Conservation (phyloP, 2,113 vertebrate genomes). For the Anthoscopus minutus region DNA sequence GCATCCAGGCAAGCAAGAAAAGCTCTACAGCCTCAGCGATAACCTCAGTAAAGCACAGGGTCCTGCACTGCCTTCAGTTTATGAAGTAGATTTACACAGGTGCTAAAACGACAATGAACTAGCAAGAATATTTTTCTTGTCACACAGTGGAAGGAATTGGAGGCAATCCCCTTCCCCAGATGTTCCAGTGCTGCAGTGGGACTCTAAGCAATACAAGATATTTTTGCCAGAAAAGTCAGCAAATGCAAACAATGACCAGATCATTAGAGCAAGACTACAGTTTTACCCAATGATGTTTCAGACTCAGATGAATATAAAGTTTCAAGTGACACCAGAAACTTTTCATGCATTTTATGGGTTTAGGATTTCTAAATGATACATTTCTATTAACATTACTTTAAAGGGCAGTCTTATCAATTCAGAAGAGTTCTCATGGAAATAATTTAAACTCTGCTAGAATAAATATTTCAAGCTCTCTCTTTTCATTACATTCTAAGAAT, state of each 20-base stretch:
- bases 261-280: background rate
- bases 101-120: background rate
- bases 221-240: background rate
- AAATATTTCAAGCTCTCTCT: conserved; percentile 4
- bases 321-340: background rate
- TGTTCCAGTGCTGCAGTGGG: background rate
- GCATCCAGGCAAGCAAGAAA: background rate
- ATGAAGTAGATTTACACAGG: background rate
- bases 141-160: background rate
- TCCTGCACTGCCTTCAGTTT: background rate
- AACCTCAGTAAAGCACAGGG: background rate
- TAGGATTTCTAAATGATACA: background rate
- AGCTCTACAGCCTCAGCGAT: background rate
- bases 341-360: background rate
- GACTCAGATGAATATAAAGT: background rate
- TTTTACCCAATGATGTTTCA: background rate
- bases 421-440: background rate
- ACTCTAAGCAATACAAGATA: background rate
- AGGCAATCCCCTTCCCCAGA: background rate
- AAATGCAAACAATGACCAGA: background rate
- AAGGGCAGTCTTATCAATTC: background rate
- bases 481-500: background rate
- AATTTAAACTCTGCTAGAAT: background rate
- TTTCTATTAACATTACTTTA: conserved; percentile 18
- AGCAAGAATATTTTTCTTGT: background rate